Evolutionary conservation across 1,140 invertebrate genomes (phyloP).

Genomic region (Penaeus indicus): DNA sequence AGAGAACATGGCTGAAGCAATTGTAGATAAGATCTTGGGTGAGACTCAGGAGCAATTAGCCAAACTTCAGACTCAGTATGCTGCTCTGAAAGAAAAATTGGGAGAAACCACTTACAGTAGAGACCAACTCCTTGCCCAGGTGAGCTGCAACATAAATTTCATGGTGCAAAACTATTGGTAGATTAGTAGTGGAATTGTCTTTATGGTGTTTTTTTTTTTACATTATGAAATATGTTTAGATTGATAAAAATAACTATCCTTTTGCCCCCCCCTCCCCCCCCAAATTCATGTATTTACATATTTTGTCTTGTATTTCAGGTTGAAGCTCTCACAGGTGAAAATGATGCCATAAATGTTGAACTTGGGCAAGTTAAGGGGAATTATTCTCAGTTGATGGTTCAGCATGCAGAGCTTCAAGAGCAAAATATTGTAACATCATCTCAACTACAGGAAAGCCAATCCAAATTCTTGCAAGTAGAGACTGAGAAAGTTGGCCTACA

Average conservation of each 20-base stretch:
- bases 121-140: conserved; percentile 38
- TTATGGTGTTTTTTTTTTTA: not conserved
- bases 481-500: too few relatives aligned
- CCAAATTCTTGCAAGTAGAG: too few relatives aligned
- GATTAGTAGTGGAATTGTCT: not conserved
- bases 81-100: conserved; percentile 40
- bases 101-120: conserved; percentile 14
- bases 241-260: too few relatives aligned
- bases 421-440: too few relatives aligned
- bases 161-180: not conserved
- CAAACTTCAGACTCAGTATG: conserved; percentile 23
- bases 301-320: too few relatives aligned
- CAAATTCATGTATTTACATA: not conserved
- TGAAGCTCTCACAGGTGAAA: too few relatives aligned
- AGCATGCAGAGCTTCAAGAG: too few relatives aligned
- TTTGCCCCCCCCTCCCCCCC: not conserved
- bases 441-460: too few relatives aligned
- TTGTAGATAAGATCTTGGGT: conserved; percentile 57
- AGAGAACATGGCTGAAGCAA: conserved; percentile 53
- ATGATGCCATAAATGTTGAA: too few relatives aligned
- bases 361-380: too few relatives aligned
- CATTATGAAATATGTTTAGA: too few relatives aligned
- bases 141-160: not conserved
- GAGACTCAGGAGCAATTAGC: conserved; percentile 50
- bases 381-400: too few relatives aligned